phyloP scores from a whole-genome alignment of 2,888 invertebrate genomes.

The Pyrocoelia pectoralis region DNA sequence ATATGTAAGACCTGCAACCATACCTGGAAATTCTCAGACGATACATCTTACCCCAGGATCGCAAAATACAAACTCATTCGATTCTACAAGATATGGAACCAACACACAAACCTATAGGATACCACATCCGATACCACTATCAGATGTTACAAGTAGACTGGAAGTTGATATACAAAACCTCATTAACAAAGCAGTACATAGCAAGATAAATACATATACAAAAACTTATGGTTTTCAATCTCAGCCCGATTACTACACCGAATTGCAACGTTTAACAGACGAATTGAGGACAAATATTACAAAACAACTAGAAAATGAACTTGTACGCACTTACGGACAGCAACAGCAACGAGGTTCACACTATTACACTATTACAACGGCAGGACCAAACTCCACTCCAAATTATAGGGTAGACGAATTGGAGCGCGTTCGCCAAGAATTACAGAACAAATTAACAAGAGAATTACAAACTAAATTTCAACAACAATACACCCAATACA shows the following conservation, averaged over 20 bases:
- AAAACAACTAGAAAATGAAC: constrained; percentile 49
- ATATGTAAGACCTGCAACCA: background rate
- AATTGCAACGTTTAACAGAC: constrained; percentile 49
- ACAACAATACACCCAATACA: constrained; percentile 36
- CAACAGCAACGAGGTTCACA: constrained; percentile 50
- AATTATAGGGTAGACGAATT: constrained; percentile 54
- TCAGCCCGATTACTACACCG: constrained; percentile 43
- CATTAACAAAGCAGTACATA: constrained; percentile 49
- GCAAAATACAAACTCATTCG: constrained; percentile 16
- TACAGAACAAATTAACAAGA: constrained; percentile 51
- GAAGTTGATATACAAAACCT: constrained; percentile 50
- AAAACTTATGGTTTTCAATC: constrained; percentile 29
- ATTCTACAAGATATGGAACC: constrained; percentile 3
- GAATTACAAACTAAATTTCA: constrained; percentile 43
- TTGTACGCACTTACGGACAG: constrained; percentile 51
- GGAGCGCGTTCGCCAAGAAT: constrained; percentile 50
- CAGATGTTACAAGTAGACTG: constrained; percentile 50
- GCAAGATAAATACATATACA: constrained; percentile 44
- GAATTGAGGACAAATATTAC: constrained; percentile 53
- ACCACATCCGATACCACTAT: constrained; percentile 40
- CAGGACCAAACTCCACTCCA: constrained; percentile 45
- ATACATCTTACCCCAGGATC: constrained; percentile 29
- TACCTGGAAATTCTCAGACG: constrained; percentile 2
- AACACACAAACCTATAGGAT: background rate
- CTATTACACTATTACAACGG: constrained; percentile 41